phyloP scores from a whole-genome alignment of 2,113 vertebrate species.

The Caloenas nicobarica region DNA sequence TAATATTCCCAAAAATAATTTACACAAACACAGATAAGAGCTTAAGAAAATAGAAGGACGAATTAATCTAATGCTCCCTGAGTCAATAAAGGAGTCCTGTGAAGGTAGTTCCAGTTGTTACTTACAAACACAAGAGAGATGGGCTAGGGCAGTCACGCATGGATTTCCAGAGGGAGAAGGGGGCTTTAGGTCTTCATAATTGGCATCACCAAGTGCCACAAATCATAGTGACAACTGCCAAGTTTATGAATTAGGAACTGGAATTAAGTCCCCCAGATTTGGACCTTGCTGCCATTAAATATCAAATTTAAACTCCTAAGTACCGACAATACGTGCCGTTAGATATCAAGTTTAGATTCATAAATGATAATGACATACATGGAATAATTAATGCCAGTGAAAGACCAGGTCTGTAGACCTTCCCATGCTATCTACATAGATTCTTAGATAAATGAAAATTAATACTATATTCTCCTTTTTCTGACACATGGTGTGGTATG shows the following conservation, averaged over 20 bases:
- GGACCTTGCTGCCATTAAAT: background rate
- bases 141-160: background rate
- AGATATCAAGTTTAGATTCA: background rate
- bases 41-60: slow-evolving; percentile 43
- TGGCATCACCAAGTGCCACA: slow-evolving; percentile 31
- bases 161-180: slow-evolving; percentile 9
- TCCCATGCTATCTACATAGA: background rate
- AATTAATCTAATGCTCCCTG: slow-evolving; percentile 48
- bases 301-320: background rate
- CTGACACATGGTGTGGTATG: background rate
- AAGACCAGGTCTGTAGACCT: background rate
- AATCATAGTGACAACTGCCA: slow-evolving; percentile 45
- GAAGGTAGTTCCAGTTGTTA: background rate
- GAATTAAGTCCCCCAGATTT: background rate
- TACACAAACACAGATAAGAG: slow-evolving; percentile 33
- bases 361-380: background rate
- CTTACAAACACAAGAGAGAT: background rate
- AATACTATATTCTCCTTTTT: background rate
- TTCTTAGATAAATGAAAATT: background rate
- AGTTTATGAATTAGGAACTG: slow-evolving; percentile 18
- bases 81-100: slow-evolving; percentile 21
- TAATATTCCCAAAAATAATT: slow-evolving; percentile 56
- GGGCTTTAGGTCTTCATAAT: background rate
- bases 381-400: background rate
- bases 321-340: background rate